Base-by-base conservation (phyloP, 2,888 invertebrate genomes). In the Rutpela maculata region DNA sequence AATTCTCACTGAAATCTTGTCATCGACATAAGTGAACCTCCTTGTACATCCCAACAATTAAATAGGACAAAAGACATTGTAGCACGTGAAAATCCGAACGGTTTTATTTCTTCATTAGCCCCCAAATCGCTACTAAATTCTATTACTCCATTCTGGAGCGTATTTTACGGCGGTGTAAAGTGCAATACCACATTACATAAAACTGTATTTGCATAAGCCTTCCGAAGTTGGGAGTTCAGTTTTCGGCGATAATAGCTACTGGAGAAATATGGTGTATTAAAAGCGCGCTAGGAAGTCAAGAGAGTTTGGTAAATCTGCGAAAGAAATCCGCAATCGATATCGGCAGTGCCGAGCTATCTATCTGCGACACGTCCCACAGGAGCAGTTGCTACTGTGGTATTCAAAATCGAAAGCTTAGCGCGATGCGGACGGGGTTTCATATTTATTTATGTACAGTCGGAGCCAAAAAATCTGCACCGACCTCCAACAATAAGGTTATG, bases 241-340 rank as follows among this genome's bases (percentile, higher is more conserved):
- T 65, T 56, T 38, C 55, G 63, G 55, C 73, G 73, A 63, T 65
- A 65, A 73, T 73, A 73, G 65, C 60, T 50, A 17, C 73, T 12
- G 59, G 68, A 69, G 56, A 75, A 69, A 75, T 69, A 75, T 68
- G 62, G 75, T 69, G 69, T 63, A 75, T 79, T 76, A 76, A 76
- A 78, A 75, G 63, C 56, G 50, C 63, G 57, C 72, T 68, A 74
- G 68, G 76, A 74, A 79, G 81, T 83, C 81, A 72, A n/a, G 78
- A 82, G 81, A 83, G 79, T 82, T 81, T 76, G 74, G 78, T 74
- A 83, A 84, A 84, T 82, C 80, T 80, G 73, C 69, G 75, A 78
- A 80, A 83, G 82, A 82, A 85, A 84, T 85, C 80, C 81, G 83
- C 81, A 85, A 83, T 85, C 84, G 84, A 85, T 84, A 79, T 80